Percentiles rank a stretch among this genome's conserved stretches.
Conservation (phyloP, 2,888 invertebrate species). For the Tachina grossa region DNA sequence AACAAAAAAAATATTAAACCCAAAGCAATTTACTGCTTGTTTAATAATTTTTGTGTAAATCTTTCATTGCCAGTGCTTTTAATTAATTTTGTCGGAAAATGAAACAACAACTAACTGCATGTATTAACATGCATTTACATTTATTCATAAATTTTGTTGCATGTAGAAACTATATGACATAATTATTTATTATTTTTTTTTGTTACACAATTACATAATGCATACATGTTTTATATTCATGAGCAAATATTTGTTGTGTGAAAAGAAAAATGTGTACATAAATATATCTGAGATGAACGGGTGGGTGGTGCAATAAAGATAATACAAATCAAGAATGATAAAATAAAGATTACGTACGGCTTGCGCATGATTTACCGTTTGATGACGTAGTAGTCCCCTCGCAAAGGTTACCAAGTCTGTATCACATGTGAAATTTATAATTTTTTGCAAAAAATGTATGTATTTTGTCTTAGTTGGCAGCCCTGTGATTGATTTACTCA, state of each 20-base stretch:
- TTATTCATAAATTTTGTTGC: constrained; percentile 8
- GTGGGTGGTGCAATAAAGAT: too few relatives aligned
- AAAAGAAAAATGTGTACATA: background rate
- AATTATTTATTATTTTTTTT: constrained; percentile 39
- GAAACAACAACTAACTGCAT: background rate
- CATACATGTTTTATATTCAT: background rate
- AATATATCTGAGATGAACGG: too few relatives aligned
- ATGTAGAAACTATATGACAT: constrained; percentile 14
- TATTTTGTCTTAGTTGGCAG: too few relatives aligned
- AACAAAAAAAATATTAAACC: constrained; percentile 15
- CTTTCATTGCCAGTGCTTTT: constrained; percentile 47
- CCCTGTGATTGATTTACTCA: too few relatives aligned
- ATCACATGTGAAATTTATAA: too few relatives aligned
- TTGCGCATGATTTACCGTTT: too few relatives aligned
- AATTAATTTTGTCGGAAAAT: constrained; percentile 38
- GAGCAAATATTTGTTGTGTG: background rate
- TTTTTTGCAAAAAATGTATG: too few relatives aligned
- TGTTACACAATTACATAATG: background rate
- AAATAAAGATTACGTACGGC: too few relatives aligned
- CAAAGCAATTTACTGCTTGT: constrained; percentile 28
- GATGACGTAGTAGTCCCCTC: too few relatives aligned
- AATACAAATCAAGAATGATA: too few relatives aligned
- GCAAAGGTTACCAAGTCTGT: too few relatives aligned
- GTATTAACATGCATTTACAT: background rate
- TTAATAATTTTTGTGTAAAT: constrained; percentile 8